Evolutionary conservation across 2,797 vertebrate genomes (phyloP).

Genomic region (Falco novaeseelandiae): DNA sequence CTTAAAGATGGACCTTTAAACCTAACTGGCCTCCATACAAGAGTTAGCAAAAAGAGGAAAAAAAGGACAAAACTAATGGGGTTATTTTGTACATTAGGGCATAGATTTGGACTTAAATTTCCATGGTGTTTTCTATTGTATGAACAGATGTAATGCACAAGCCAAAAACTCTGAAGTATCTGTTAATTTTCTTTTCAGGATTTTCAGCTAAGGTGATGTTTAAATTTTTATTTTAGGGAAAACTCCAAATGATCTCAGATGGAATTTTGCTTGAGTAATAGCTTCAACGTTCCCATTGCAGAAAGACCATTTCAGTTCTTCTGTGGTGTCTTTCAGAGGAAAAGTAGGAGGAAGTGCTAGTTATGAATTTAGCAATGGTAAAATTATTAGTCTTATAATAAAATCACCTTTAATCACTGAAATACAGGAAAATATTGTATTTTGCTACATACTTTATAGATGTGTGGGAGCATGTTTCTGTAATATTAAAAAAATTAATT

Average conservation of each 20-base stretch:
- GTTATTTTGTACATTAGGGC: background rate
- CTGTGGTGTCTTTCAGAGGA: background rate
- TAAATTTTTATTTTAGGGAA: background rate
- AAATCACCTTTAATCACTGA: background rate
- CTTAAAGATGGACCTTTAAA: background rate
- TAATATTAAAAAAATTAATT: background rate
- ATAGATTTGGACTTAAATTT: background rate
- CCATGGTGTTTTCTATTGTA: background rate
- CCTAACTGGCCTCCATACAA: rapidly evolving
- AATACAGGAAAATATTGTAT: background rate
- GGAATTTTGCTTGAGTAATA: background rate
- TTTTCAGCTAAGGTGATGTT: background rate
- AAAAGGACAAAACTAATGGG: background rate
- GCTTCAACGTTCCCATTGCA: background rate
- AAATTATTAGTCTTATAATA: background rate
- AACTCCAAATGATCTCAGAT: background rate
- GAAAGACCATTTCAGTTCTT: background rate
- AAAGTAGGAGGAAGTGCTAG: background rate
- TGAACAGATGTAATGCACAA: background rate
- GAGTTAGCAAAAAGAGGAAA: background rate
- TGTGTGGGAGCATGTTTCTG: background rate
- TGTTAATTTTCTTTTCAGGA: background rate
- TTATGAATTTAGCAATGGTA: background rate
- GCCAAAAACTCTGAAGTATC: background rate
- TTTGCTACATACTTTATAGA: background rate